These are phyloP conservation scores for Taurulus bubalis DNA, from an alignment of 2,113 vertebrate genomes.

Conservation along the genomic window DNA sequence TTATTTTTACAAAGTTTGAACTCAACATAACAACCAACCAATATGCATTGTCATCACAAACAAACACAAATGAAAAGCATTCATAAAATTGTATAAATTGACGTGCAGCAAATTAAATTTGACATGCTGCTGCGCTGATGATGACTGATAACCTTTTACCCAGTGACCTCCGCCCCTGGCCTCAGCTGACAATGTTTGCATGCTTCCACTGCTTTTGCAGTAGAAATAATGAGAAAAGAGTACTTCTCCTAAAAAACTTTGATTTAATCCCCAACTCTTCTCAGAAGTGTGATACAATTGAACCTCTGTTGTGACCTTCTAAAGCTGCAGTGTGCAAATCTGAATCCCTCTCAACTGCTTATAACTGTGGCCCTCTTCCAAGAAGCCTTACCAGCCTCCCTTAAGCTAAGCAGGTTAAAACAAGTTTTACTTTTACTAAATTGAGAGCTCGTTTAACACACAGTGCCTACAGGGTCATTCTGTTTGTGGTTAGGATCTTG, in stretches of 20 bases:
- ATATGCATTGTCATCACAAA: constrained; percentile 2
- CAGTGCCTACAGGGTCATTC: not conserved
- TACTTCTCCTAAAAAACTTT: constrained; percentile 15
- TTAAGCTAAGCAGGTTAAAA: not conserved
- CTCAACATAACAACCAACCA: not conserved
- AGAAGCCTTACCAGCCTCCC: constrained; percentile 24
- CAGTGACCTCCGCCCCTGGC: constrained; percentile 26
- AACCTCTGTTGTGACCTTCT: constrained; percentile 68
- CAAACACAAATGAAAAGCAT: constrained; percentile 3
- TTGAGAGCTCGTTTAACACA: not conserved
- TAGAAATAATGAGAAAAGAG: constrained; percentile 37
- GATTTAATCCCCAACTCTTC: constrained; percentile 54
- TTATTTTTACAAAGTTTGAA: not conserved
- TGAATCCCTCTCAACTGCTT: constrained; percentile 63
- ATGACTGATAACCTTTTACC: constrained; percentile 38
- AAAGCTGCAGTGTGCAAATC: constrained; percentile 55
- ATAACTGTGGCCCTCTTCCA: constrained; percentile 43
- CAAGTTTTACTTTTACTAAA: not conserved
- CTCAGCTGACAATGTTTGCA: constrained; percentile 38
- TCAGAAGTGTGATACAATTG: constrained; percentile 48
- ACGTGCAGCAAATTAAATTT: constrained; percentile 3
- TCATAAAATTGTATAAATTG: not conserved
- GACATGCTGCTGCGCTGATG: not conserved
- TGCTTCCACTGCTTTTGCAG: constrained; percentile 38
- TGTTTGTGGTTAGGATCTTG: not conserved